phyloP scores from a whole-genome alignment of 2,888 invertebrate species.

The Strigamia transsilvanica region DNA sequence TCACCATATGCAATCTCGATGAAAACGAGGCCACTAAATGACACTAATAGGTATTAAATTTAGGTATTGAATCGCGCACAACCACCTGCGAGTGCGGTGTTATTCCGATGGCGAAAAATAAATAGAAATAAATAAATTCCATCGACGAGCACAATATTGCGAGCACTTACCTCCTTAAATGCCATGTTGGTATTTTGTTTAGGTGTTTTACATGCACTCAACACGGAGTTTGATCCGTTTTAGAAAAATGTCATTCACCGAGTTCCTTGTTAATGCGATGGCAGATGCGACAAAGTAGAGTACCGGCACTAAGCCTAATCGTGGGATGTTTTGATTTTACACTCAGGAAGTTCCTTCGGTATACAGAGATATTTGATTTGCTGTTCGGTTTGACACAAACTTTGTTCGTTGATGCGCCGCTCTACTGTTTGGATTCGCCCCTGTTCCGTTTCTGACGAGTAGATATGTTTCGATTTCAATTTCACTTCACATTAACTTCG shows the following conservation, averaged over 20 bases:
- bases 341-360: not conserved
- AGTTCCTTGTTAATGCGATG: not conserved
- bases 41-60: not conserved
- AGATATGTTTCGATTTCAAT: not conserved
- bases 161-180: not conserved
- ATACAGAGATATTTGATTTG: too few species aligned
- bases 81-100: not conserved
- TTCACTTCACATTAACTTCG: not conserved
- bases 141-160: not conserved
- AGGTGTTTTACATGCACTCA: not conserved
- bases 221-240: not conserved
- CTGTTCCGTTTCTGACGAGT: not conserved
- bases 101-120: not conserved
- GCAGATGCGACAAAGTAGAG: not conserved
- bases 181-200: not conserved
- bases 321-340: not conserved
- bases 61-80: not conserved
- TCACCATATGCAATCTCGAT: not conserved
- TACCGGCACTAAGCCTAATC: slow-evolving; percentile 1
- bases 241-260: not conserved
- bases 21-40: not conserved
- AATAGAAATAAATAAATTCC: not conserved
- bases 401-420: not conserved
- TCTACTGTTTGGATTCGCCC: not conserved
- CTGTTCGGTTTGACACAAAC: not conserved